Base-by-base conservation (phyloP, 2,797 vertebrate species). In the Amblyopsis hoosieri region DNA sequence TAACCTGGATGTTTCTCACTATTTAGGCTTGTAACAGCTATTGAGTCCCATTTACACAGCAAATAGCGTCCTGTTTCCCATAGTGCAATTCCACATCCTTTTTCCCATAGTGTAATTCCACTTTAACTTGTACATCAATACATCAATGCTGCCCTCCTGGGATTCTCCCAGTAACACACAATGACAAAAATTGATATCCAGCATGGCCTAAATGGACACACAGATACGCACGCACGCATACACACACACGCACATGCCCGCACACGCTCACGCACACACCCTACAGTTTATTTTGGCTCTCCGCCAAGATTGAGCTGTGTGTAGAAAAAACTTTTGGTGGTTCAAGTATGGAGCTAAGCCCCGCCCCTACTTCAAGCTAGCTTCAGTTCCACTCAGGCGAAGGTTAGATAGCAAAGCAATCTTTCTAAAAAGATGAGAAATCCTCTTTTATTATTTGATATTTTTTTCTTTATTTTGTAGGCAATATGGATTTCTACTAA, bases 21-120 rank as follows among this genome's bases (percentile, higher is more conserved):
- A 66, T 82, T 87, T 79, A 83, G 66, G 77, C 64, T 71, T 76
- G 69, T 74, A 81, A 29, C 69, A 45, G 62, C 57, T 77, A 90
- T 90, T 47, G 88, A 90, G 89, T 82, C 60, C 6, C 64, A 54
- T 79, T 83, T 75, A 86, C 87, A 88, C 82, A 85, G 75, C 72
- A 74, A 17, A 56, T 76, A 57, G 79, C 66, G 72, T 48, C 55
- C 57, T 61, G 76, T 76, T 72, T 82, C 73, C 81, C 53, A 59
- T 51, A 46, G 45, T 75, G 71, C 79, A 64, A 59, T 62, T 72
- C 79, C 67, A 49, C 52, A 71, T 79, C 23, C 57, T 61, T 77
- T 76, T 72, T 82, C 73, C 82, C 51, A 59, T 51, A 46, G 45
- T 75, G 71, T 79, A 65, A 59, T 62, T 72, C 79, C 67, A 49